Evolutionary conservation across 2,797 vertebrate genomes (phyloP), one percentile per base, ranked within the genome.

Genomic region (Poecilia picta): DNA sequence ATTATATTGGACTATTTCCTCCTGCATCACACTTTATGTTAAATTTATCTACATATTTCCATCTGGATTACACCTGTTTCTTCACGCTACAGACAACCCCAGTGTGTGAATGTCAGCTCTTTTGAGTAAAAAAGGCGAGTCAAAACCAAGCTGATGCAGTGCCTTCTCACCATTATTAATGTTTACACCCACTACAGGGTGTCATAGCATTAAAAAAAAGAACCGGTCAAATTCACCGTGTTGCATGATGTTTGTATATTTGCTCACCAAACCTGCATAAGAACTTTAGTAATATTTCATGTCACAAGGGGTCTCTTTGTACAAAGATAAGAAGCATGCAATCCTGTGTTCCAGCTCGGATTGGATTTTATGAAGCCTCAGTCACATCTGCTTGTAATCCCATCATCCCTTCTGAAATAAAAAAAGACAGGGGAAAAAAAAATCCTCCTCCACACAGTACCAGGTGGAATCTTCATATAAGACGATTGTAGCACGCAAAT

Each of bases 381-480:
- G 82, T 83, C 91, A 88, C 90, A 86, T 92, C 92, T 93, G 90
- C 78, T 85, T 90, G 87, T 93, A 92, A 93, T 93, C 89, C 83
- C 79, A 76, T 88, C 84, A 78, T 86, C 80, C 80, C 49, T 83
- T 89, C 76, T 76, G 74, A 80, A 75, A 86, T 83, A 87, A 88
- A 88, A 92, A 86, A 87, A 89, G 86, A 81, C 62, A 77, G 73
- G 59, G 8, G 16, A 2, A 1, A 2, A 39, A 36, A 36, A 39
- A 39, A 39, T 80, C 77, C 88, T 85, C 80, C 83, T 91, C 76
- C 79, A 36, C 75, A 73, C 73, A 81, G 79, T 77, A 79, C 81
- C 83, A 92, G 91, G 88, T 86, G 86, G 81, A 83, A 86, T 79
- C 80, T 82, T 49, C 84, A 75, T 86, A 87, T 86, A 73, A 83